phyloP scores from a whole-genome alignment of 2,113 vertebrate species.

The Corythoichthys intestinalis region DNA sequence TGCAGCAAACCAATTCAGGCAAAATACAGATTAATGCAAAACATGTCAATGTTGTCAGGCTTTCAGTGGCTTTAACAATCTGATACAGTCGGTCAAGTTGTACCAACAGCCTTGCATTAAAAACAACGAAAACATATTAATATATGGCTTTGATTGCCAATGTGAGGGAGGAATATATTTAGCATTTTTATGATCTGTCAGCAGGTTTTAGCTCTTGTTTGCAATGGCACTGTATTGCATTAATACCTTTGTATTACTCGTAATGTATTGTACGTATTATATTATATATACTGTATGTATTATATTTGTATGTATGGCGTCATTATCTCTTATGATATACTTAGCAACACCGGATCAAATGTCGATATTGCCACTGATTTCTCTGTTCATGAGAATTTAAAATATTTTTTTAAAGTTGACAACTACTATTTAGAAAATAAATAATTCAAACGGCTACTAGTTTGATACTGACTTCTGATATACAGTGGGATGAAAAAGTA shows the following conservation, averaged over 20 bases:
- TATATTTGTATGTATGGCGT: background rate
- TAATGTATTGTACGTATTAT: background rate
- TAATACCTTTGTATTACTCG: background rate
- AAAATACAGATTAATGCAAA: background rate
- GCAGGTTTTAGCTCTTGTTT: background rate
- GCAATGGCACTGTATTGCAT: background rate
- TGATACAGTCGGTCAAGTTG: background rate
- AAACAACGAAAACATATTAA: background rate
- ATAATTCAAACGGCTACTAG: no score
- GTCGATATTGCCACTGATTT: background rate
- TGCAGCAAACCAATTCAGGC: background rate
- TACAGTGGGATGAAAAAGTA: no score
- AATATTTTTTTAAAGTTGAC: no score
- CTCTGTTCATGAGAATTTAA: background rate
- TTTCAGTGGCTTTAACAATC: background rate
- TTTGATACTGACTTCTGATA: no score
- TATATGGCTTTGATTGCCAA: background rate
- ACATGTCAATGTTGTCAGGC: background rate
- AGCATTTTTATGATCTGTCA: background rate
- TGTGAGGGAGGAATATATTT: background rate
- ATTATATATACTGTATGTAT: no score
- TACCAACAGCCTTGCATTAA: background rate
- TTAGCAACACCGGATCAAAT: background rate
- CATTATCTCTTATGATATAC: background rate
- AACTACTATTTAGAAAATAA: no score